Percentiles rank a stretch among this genome's conserved stretches.
phyloP scores from a whole-genome alignment of 1,140 invertebrate species.

The Hesperophylax magnus region DNA sequence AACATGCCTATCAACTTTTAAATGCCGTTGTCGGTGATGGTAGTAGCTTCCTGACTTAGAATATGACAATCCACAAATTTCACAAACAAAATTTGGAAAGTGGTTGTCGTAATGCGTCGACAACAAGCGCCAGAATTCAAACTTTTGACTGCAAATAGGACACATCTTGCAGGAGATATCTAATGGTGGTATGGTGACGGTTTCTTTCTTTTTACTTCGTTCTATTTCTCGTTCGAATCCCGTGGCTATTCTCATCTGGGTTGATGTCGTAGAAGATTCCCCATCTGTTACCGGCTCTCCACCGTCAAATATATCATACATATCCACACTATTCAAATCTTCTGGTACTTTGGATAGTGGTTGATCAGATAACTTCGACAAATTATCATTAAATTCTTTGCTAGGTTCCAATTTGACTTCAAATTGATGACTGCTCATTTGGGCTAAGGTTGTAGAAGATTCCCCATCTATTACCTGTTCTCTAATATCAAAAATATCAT shows the following conservation, averaged over 20 bases:
- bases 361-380: too few relatives aligned
- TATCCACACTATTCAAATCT: too few relatives aligned
- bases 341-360: too few relatives aligned
- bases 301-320: too few relatives aligned
- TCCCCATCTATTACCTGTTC: background rate
- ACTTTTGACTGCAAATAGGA: background rate
- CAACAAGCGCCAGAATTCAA: background rate
- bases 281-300: background rate
- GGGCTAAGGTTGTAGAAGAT: background rate
- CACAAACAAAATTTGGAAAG: background rate
- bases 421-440: too few relatives aligned
- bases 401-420: too few relatives aligned
- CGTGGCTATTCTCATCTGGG: background rate
- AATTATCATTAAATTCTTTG: too few relatives aligned
- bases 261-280: constrained; percentile 8
- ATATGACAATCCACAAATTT: background rate
- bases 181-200: background rate
- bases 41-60: background rate
- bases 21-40: background rate
- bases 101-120: background rate
- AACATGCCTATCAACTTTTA: background rate
- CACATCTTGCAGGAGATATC: background rate
- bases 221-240: background rate
- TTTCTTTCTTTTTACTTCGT: background rate
- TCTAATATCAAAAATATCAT: too few relatives aligned